Percentiles rank a stretch among this genome's conserved stretches.
Evolutionary conservation across 2,888 invertebrate genomes (phyloP).

Genomic region (Psococerastis gibbosa): DNA sequence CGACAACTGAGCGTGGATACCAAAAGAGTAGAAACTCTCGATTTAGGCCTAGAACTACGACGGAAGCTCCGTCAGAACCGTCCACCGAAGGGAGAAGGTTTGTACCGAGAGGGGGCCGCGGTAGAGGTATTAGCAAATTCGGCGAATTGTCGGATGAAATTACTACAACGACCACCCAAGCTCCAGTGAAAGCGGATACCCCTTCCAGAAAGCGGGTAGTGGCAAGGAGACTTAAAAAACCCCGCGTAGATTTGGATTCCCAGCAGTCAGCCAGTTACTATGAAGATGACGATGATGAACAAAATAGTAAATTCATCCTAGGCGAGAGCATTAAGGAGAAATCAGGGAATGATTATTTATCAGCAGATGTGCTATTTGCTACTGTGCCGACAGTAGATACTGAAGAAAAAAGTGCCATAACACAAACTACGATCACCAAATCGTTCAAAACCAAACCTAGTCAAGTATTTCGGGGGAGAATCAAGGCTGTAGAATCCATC

Average conservation of each 20-base stretch:
- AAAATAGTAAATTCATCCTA: constrained; percentile 1
- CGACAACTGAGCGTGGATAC: not conserved
- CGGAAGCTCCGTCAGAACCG: not conserved
- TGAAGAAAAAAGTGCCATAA: constrained; percentile 5
- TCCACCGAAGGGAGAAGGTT: not conserved
- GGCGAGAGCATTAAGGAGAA: not conserved
- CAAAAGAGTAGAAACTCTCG: not conserved
- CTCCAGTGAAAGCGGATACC: constrained; percentile 3
- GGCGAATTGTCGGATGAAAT: not conserved
- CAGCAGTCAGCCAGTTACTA: constrained; percentile 4
- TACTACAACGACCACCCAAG: not conserved
- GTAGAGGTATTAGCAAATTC: not conserved
- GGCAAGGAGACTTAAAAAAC: not conserved
- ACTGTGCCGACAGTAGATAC: constrained; percentile 1
- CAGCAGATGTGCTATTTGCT: constrained; percentile 1
- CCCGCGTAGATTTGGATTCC: not conserved
- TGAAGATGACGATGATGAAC: not conserved
- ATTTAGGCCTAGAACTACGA: not conserved
- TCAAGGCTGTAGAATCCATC: not conserved
- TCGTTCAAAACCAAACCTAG: not conserved
- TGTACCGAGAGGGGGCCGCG: not conserved
- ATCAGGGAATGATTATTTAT: constrained; percentile 3
- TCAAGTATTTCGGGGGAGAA: not conserved
- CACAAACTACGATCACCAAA: not conserved
- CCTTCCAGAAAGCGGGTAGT: not conserved